Percentiles rank a stretch among this genome's conserved stretches.
Evolutionary conservation across 2,113 vertebrate species (phyloP).

Genomic region (Dipodomys spectabilis): DNA sequence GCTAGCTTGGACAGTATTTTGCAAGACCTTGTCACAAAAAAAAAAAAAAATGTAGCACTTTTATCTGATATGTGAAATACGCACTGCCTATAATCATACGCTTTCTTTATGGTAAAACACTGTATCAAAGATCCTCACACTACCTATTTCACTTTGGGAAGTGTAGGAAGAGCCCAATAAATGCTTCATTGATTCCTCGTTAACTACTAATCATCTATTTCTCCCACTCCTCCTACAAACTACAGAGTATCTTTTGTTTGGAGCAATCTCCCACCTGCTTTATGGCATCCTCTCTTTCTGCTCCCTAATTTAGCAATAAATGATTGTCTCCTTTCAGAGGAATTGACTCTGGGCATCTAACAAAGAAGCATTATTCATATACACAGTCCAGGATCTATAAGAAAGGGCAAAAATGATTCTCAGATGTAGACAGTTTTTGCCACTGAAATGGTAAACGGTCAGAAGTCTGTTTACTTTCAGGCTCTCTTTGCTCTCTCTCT

Average conservation of each 20-base stretch:
- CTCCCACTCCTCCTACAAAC: constrained; percentile 35
- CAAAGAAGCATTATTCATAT: constrained; percentile 41
- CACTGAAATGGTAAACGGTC: too few relatives aligned
- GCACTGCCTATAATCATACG: background rate
- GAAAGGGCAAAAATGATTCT: background rate
- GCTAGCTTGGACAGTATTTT: too few relatives aligned
- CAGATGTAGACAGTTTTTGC: too few relatives aligned
- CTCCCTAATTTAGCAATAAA: constrained; percentile 59
- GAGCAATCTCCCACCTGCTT: constrained; percentile 33
- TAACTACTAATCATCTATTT: constrained; percentile 28
- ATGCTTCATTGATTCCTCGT: constrained; percentile 61
- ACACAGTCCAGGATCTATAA: background rate
- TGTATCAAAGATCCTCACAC: background rate
- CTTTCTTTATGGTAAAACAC: constrained; percentile 51
- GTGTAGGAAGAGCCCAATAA: constrained; percentile 49
- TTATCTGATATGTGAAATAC: background rate
- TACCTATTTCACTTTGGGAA: constrained; percentile 28
- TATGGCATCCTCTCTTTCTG: constrained; percentile 22
- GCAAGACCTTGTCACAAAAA: too few relatives aligned
- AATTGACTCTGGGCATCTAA: constrained; percentile 19
- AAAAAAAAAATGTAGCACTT: background rate
- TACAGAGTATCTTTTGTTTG: constrained; percentile 55
- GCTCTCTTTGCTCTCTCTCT: too few relatives aligned
- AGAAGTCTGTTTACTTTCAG: too few relatives aligned
- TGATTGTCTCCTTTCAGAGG: constrained; percentile 38